Conservation (phyloP, 2,888 invertebrate species). For the Ophion obscuratus region DNA sequence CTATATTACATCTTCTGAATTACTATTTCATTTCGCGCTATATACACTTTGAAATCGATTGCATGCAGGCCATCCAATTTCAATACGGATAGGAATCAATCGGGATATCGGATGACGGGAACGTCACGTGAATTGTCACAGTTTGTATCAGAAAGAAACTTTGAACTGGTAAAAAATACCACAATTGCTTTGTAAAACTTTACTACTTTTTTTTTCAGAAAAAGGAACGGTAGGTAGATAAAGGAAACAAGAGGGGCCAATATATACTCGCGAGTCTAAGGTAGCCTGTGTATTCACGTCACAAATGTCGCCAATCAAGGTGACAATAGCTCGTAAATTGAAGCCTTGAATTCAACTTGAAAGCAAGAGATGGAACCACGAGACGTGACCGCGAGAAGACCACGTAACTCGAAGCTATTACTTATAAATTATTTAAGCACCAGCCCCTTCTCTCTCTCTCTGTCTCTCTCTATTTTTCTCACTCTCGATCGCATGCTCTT, state of each 20-base stretch:
- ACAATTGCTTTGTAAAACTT: conserved; percentile 70
- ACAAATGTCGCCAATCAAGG: conserved; percentile 82
- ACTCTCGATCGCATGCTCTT: conserved; percentile 31
- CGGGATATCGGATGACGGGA: not conserved
- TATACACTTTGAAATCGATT: conserved; percentile 20
- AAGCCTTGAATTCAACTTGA: conserved; percentile 73
- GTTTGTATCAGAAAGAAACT: not conserved
- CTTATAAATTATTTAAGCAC: conserved; percentile 83
- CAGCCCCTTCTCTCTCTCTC: conserved; percentile 57
- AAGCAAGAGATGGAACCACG: conserved; percentile 66
- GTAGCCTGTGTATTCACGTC: conserved; percentile 68
- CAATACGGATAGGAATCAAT: not conserved
- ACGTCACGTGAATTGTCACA: not conserved
- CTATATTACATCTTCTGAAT: conserved; percentile 39
- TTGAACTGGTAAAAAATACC: not conserved
- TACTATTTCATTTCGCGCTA: conserved; percentile 42
- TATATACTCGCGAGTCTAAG: conserved; percentile 12
- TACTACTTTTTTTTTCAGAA: not conserved
- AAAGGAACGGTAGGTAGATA: not conserved
- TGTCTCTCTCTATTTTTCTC: conserved; percentile 41
- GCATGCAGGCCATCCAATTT: conserved; percentile 1
- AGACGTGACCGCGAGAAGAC: conserved; percentile 80
- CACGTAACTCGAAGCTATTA: conserved; percentile 75
- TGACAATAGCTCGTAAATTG: conserved; percentile 83
- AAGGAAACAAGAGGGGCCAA: conserved; percentile 11